Conservation (phyloP, 2,888 invertebrate genomes). For the Agrochola lota region DNA sequence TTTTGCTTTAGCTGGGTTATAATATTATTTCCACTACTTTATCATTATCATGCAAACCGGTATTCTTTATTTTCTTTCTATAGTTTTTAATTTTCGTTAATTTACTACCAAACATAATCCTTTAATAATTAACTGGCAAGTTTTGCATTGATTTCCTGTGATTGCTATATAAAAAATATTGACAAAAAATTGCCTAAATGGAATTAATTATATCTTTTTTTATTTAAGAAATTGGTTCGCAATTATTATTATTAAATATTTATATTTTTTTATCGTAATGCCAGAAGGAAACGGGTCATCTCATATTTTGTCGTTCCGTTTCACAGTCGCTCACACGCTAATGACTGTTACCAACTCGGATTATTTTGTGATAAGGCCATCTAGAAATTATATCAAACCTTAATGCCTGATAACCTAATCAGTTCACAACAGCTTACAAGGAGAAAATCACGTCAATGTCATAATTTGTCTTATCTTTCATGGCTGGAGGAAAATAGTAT, state of each 20-base stretch:
- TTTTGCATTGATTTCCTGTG: neutral
- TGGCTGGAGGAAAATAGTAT: constrained; percentile 38
- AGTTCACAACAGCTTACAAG: constrained; percentile 16
- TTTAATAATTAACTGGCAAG: constrained; percentile 21
- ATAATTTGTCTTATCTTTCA: constrained; percentile 15
- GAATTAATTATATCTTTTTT: neutral
- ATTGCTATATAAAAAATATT: constrained; percentile 9
- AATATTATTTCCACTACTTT: neutral
- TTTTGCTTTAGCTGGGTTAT: accelerated
- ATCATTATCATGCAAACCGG: neutral
- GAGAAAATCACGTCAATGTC: constrained; percentile 37
- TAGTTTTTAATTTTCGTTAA: no score
- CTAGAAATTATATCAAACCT: constrained; percentile 37
- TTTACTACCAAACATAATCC: neutral
- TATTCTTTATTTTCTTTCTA: no score
- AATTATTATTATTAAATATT: neutral
- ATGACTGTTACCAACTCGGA: neutral
- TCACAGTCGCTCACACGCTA: neutral
- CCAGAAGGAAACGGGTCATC: neutral
- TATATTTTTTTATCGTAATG: neutral
- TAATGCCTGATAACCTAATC: constrained; percentile 19
- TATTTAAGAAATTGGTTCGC: neutral
- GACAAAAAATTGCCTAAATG: no score
- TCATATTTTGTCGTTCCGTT: constrained; percentile 44
- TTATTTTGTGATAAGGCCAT: constrained; percentile 14